A percentile compares a stretch with the other conserved stretches of the same genome.
Conservation (phyloP, 2,113 vertebrate genomes). For the Archilochus colubris region DNA sequence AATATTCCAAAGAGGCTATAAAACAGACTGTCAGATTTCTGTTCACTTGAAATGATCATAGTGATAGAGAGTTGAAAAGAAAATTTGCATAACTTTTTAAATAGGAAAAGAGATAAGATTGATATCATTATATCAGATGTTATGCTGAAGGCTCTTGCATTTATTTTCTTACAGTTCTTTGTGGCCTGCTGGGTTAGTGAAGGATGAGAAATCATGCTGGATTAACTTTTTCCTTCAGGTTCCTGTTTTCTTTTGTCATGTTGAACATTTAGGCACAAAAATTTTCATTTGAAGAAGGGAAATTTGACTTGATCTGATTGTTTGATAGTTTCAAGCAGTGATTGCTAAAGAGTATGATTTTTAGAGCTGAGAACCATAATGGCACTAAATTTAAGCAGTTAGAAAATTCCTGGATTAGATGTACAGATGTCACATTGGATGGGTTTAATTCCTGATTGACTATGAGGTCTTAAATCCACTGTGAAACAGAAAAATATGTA, state of each 20-base stretch:
- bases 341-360: neutral
- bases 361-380: neutral
- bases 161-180: neutral
- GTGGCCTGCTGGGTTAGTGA: neutral
- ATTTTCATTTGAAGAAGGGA: neutral
- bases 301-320: neutral
- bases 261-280: neutral
- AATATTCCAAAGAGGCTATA: neutral
- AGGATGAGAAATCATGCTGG: neutral
- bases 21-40: neutral
- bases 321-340: neutral
- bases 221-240: neutral
- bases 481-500: neutral
- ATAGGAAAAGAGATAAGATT: neutral
- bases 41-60: conserved; percentile 5
- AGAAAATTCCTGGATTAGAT: neutral
- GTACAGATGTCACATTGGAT: neutral
- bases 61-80: conserved; percentile 6
- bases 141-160: neutral
- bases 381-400: neutral
- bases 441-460: neutral
- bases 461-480: neutral
- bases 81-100: conserved; percentile 24
- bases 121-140: neutral
- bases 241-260: neutral